Base-by-base conservation (phyloP, 2,888 invertebrate species). In the Elysia crispata region DNA sequence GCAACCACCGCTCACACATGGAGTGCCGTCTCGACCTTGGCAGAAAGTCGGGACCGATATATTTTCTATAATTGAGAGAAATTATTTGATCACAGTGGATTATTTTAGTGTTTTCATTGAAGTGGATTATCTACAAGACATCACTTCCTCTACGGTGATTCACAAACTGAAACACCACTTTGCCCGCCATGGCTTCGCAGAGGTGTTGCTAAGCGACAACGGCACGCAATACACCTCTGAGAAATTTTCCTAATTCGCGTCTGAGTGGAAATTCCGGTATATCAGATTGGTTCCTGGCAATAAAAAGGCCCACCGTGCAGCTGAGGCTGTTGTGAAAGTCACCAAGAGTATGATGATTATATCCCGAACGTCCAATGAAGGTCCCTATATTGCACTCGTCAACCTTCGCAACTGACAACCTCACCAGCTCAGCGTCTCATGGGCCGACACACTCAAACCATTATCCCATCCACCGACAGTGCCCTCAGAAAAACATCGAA, bases 181-280 rank as follows among this genome's bases (percentile, higher is more conserved):
- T 41, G 79, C 79, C 20, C 62, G 82, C 6, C 64, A 80, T 64
- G 73, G 79, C 1, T 76, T 82, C n/a, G 76, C 79, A 15, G 69
- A 62, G 18, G n/a, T 28, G 13, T 30, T 80, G 11, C 64, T 82
- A 0, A 78, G 75, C 50, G 82, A 82, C 33, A 77, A 62, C 25
- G 82, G 82, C 1, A 50, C 79, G 0, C 81, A 73, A 18, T 79
- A 33, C 49, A 57, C 76, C 13, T 80, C 77, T 25, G 57, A 72
- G 13, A 49, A 76, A 0, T 82, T 80, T 25, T 60, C 8, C 23
- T n/a, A 23, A 1, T 81, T 81, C 67, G 31, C 25, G 18, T 41
- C n/a, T n/a, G 57, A 13, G 6, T 77, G 54, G 30, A 73, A 66
- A 6, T 75, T 81, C 31, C 20, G 49, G 0, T 77, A 81, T 23